These are phyloP conservation scores for Austrofundulus limnaeus DNA, from an alignment of 2,113 vertebrate species.

Conservation along the genomic window DNA sequence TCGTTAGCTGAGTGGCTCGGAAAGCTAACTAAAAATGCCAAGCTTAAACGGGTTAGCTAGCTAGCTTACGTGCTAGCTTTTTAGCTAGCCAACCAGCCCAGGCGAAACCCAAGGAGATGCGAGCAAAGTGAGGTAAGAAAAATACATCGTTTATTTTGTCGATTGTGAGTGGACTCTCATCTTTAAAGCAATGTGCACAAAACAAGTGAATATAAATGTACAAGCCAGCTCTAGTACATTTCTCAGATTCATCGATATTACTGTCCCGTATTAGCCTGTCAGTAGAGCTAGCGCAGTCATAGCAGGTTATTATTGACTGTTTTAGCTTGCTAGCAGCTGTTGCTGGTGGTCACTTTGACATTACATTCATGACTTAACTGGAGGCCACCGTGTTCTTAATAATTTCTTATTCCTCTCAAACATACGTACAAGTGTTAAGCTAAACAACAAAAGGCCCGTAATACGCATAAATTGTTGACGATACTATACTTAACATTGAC, in stretches of 20 bases:
- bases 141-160: neutral
- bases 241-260: slow-evolving; percentile 51
- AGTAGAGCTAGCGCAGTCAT: slow-evolving; percentile 53
- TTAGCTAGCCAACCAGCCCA: slow-evolving; percentile 55
- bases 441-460: neutral
- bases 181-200: rapidly evolving
- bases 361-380: slow-evolving; percentile 6
- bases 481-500: neutral
- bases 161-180: rapidly evolving
- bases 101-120: slow-evolving; percentile 64
- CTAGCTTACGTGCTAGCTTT: slow-evolving; percentile 66
- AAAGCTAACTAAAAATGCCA: slow-evolving; percentile 65
- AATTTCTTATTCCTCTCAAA: neutral
- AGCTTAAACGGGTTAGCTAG: slow-evolving; percentile 64
- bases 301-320: slow-evolving; percentile 44
- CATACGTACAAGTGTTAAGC: neutral
- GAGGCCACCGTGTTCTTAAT: slow-evolving; percentile 28
- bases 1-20: slow-evolving; percentile 50
- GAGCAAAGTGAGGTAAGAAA: slow-evolving; percentile 65
- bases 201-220: rapidly evolving
- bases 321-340: slow-evolving; percentile 36
- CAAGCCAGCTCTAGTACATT: slow-evolving; percentile 1
- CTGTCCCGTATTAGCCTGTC: slow-evolving; percentile 42
- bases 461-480: neutral
- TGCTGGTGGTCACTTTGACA: slow-evolving; percentile 18